Conservation (phyloP, 2,888 invertebrate genomes). For the Ophonus ardosiacus region DNA sequence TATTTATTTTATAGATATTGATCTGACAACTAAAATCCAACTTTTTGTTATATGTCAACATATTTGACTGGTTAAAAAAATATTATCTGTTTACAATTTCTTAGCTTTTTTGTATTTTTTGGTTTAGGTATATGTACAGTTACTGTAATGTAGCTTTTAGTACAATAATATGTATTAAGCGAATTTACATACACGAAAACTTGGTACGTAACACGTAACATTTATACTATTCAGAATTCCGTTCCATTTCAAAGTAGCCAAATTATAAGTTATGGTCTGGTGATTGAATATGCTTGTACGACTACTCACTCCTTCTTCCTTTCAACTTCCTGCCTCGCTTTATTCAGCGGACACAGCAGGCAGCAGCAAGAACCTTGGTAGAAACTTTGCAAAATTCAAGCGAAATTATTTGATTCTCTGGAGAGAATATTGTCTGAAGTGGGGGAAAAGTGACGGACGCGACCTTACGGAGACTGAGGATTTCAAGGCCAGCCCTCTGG, state of each 20-base stretch:
- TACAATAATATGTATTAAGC: too few relatives aligned
- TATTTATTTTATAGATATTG: too few relatives aligned
- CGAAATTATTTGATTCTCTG: constrained; percentile 26
- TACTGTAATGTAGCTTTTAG: neutral
- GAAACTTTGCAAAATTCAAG: neutral
- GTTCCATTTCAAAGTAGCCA: neutral
- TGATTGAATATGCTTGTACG: neutral
- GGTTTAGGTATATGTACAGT: too few relatives aligned
- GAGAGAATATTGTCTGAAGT: constrained; percentile 34
- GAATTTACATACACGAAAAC: too few relatives aligned
- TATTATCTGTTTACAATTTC: too few relatives aligned
- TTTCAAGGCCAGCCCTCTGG: constrained; percentile 2
- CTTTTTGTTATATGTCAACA: too few relatives aligned
- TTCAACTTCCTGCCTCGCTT: neutral
- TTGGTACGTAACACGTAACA: neutral
- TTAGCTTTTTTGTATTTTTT: too few relatives aligned
- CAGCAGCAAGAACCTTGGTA: neutral
- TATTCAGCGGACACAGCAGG: neutral
- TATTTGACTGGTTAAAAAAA: too few relatives aligned
- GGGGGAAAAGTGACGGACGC: constrained; percentile 9
- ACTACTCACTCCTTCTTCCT: neutral
- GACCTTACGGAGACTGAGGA: neutral
- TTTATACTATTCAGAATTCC: neutral
- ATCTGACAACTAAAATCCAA: too few relatives aligned
- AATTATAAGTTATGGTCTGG: neutral